phyloP scores from a whole-genome alignment of 1,140 invertebrate genomes.

The Thalassaphorura encarpata region DNA sequence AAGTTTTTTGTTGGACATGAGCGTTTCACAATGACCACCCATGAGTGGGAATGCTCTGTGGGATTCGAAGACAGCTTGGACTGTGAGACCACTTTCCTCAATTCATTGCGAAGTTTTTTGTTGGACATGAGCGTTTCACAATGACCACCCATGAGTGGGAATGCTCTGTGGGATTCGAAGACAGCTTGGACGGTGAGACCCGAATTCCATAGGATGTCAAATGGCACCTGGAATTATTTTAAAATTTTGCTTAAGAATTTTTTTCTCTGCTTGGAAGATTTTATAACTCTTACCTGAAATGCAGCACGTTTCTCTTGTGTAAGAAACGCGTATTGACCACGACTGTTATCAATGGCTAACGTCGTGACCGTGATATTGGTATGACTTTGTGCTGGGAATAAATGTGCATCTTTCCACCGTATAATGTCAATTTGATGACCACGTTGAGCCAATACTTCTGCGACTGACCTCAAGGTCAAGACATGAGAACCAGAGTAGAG shows the following conservation, averaged over 20 bases:
- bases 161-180: slow-evolving; percentile 23
- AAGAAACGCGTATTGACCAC: slow-evolving; percentile 25
- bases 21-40: slow-evolving; percentile 26
- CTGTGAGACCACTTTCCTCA: slow-evolving; percentile 28
- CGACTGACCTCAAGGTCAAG: slow-evolving; percentile 26
- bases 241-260: not conserved
- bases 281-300: slow-evolving; percentile 29
- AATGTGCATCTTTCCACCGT: slow-evolving; percentile 29
- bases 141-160: slow-evolving; percentile 26
- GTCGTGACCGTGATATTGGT: slow-evolving; percentile 28
- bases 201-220: slow-evolving; percentile 32
- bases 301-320: slow-evolving; percentile 29
- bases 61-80: slow-evolving; percentile 22
- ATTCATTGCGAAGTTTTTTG: slow-evolving; percentile 19
- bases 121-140: slow-evolving; percentile 30
- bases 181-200: slow-evolving; percentile 27
- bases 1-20: slow-evolving; percentile 25
- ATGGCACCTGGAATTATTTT: slow-evolving; percentile 25
- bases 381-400: slow-evolving; percentile 26
- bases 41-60: slow-evolving; percentile 29
- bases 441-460: slow-evolving; percentile 25
- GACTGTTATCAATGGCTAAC: slow-evolving; percentile 29
- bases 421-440: slow-evolving; percentile 30
- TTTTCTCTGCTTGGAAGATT: no score
- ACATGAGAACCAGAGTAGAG: slow-evolving; percentile 32